Evolutionary conservation across 2,888 invertebrate species (phyloP), one percentile per base, ranked within the genome.

Genomic region (Drosophila helvetica): DNA sequence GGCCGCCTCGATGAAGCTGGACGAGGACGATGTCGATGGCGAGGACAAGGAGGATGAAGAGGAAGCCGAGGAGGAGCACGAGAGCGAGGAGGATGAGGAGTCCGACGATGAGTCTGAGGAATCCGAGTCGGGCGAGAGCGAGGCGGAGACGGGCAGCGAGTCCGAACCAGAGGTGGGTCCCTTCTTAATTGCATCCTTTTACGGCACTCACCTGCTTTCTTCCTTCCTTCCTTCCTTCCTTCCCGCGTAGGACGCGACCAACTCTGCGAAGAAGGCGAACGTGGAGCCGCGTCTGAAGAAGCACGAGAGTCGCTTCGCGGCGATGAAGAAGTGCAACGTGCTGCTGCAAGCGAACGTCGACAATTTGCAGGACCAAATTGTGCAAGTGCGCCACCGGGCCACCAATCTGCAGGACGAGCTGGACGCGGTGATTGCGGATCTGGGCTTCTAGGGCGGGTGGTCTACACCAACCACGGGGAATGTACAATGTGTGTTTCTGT

Each of bases 261-360:
- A 94, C 59, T 94, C 95, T 1, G 94, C 94, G 64, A 95, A 95
- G 91, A 95, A 95, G 82, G 93, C 93, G 3, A 95, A 95, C 82
- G 92, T 96, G 19, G 93, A 94, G 22, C 93, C 93, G 58, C 93
- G 95, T 61, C 92, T 95, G 2, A 96, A 96, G 89, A 94, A 95
- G 58, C 96, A 97, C 90, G 97, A 97, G 90, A 95, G 95, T 53
- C 94, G 96, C 72, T 93, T 97, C 10, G 94, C 95, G 45, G 96
- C 96, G 0, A 93, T 97, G 86, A 97, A 96, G 92, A 98, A 98
- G 90, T 97, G 97, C 77, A 98, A 97, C 89, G 96, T 96, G 73
- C 93, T 97, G 79, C 93, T 97, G 12, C 96, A 97, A 93, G 96
- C 97, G 0, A 97, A 97, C 90, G 96, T 97, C 0, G 97, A 97